phyloP scores from a whole-genome alignment of 2,797 vertebrate species.

The Distichodus sexfasciatus region DNA sequence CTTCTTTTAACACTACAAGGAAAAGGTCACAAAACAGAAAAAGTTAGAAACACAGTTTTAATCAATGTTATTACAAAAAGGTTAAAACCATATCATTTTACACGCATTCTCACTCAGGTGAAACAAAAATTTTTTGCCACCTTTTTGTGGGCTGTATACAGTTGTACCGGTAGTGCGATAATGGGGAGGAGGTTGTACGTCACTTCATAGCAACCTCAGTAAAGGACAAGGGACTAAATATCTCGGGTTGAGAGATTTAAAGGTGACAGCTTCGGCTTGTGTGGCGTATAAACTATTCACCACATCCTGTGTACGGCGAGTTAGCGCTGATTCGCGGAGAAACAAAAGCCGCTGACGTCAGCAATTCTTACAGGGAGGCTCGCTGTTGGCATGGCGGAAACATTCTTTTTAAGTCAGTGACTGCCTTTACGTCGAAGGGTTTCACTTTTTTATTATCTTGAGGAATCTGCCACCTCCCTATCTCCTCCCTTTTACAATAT shows the following conservation, averaged over 20 bases:
- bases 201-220: background rate
- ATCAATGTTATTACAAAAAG: background rate
- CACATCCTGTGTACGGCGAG: conserved; percentile 41
- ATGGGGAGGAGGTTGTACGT: background rate
- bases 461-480: background rate
- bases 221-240: background rate
- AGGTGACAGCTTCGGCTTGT: background rate
- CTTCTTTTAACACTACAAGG: background rate
- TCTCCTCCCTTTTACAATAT: conserved; percentile 4
- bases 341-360: conserved; percentile 43
- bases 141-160: background rate
- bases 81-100: background rate
- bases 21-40: background rate
- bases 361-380: conserved; percentile 2
- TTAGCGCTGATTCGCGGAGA: conserved; percentile 1
- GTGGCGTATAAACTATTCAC: conserved; percentile 1
- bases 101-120: background rate
- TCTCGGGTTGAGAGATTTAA: background rate
- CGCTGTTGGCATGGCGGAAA: conserved; percentile 16
- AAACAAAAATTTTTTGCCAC: background rate
- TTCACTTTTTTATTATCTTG: background rate
- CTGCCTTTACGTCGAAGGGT: background rate
- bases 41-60: background rate
- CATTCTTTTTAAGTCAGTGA: conserved; percentile 14
- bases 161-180: background rate